Conservation (phyloP, 2,888 invertebrate genomes). For the Brenthis daphne region DNA sequence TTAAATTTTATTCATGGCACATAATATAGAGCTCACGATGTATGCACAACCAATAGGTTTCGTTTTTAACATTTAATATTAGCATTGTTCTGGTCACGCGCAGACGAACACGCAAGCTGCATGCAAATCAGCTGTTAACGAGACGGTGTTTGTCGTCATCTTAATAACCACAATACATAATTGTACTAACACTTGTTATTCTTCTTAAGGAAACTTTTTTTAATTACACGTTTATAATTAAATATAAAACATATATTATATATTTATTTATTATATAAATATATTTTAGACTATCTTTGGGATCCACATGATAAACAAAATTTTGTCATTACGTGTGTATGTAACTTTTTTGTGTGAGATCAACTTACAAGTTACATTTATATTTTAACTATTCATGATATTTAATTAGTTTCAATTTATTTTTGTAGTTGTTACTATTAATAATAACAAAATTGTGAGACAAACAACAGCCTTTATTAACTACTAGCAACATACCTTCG, state of each 20-base stretch:
- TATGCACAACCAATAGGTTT: slow-evolving; percentile 31
- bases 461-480: too few relatives aligned
- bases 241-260: neutral
- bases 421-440: too few relatives aligned
- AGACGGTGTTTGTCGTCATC: slow-evolving; percentile 34
- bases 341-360: too few relatives aligned
- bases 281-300: too few relatives aligned
- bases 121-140: slow-evolving; percentile 35
- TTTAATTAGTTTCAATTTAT: too few relatives aligned
- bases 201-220: neutral
- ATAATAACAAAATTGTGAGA: too few relatives aligned
- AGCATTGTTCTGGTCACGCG: slow-evolving; percentile 37
- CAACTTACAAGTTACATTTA: too few relatives aligned
- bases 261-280: too few relatives aligned
- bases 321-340: too few relatives aligned
- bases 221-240: neutral
- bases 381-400: too few relatives aligned
- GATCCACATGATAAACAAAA: too few relatives aligned
- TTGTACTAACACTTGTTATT: slow-evolving; percentile 14
- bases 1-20: slow-evolving; percentile 36
- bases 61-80: slow-evolving; percentile 40
- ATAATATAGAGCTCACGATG: slow-evolving; percentile 26
- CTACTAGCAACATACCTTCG: too few relatives aligned
- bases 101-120: slow-evolving; percentile 33
- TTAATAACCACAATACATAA: slow-evolving; percentile 34